Conservation (phyloP, 2,797 vertebrate genomes). For the Myotis daubentonii region DNA sequence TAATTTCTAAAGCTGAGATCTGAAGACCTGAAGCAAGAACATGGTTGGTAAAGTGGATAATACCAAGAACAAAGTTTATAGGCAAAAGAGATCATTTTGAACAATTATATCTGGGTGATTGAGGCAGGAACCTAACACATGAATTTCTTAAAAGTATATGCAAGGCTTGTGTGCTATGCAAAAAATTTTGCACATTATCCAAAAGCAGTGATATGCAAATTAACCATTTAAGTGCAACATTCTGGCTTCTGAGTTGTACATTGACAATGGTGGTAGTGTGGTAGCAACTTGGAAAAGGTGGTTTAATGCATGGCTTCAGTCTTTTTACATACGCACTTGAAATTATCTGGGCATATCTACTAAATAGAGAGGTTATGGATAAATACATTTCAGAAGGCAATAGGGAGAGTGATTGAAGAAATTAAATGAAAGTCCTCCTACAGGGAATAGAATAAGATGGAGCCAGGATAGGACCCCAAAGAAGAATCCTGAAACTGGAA, state of each 20-base stretch:
- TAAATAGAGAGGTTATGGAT: not conserved
- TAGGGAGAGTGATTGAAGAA: not conserved
- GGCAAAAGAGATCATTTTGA: not conserved
- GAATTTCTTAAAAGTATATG: not conserved
- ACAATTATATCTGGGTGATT: not conserved
- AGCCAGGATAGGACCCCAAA: not conserved
- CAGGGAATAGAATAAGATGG: not conserved
- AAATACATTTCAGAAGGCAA: not conserved
- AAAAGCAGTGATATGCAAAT: no score
- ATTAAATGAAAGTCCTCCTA: not conserved
- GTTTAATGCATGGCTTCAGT: not conserved
- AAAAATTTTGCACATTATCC: not conserved
- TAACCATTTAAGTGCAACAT: not conserved
- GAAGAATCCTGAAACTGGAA: not conserved
- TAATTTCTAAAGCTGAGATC: constrained; percentile 25
- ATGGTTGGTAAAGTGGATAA: not conserved
- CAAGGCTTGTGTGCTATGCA: not conserved
- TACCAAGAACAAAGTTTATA: not conserved
- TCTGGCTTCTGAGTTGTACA: not conserved
- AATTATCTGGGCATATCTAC: not conserved
- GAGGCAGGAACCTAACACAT: not conserved
- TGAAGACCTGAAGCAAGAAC: constrained; percentile 23
- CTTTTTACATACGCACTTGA: not conserved
- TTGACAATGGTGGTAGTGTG: not conserved
- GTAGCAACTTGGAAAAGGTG: not conserved